Percentiles rank a stretch among this genome's conserved stretches.
Evolutionary conservation across 2,797 vertebrate species (phyloP).

Genomic region (Bradypodion pumilum): DNA sequence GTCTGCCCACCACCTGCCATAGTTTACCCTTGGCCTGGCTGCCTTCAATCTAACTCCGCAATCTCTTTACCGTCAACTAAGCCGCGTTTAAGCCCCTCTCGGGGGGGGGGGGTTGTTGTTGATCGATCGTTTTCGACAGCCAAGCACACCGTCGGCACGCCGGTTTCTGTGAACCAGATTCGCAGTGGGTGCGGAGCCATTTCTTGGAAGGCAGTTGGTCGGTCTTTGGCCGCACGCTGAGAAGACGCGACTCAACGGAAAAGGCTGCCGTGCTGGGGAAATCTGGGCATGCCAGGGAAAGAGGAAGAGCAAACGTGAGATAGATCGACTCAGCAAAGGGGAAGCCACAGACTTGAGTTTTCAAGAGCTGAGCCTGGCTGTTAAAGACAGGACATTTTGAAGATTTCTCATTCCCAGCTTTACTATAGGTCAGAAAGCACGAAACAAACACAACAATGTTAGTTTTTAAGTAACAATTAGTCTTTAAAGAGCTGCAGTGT

Average conservation of each 20-base stretch:
- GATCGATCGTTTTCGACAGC: not conserved
- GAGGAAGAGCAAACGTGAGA: too few species aligned
- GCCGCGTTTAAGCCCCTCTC: not conserved
- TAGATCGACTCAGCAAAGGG: too few species aligned
- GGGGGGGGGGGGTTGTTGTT: fast-evolving
- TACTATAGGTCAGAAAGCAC: too few species aligned
- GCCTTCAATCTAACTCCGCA: not conserved
- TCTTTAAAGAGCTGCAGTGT: too few species aligned
- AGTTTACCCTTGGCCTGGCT: not conserved
- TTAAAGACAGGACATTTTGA: not conserved
- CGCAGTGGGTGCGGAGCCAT: not conserved
- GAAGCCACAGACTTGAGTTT: not conserved
- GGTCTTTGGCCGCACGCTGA: too few species aligned
- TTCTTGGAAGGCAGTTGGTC: too few species aligned
- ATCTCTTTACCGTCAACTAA: not conserved
- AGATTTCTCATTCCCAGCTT: not conserved
- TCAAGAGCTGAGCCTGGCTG: not conserved
- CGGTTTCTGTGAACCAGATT: not conserved
- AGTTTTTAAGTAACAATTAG: too few species aligned
- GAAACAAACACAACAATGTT: too few species aligned
- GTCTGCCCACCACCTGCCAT: fast-evolving
- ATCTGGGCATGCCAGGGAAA: too few species aligned
- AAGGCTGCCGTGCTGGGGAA: too few species aligned
- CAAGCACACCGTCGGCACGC: not conserved
- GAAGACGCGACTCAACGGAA: too few species aligned